phyloP scores from a whole-genome alignment of 2,888 invertebrate species.

The Sinotaia quadrata region DNA sequence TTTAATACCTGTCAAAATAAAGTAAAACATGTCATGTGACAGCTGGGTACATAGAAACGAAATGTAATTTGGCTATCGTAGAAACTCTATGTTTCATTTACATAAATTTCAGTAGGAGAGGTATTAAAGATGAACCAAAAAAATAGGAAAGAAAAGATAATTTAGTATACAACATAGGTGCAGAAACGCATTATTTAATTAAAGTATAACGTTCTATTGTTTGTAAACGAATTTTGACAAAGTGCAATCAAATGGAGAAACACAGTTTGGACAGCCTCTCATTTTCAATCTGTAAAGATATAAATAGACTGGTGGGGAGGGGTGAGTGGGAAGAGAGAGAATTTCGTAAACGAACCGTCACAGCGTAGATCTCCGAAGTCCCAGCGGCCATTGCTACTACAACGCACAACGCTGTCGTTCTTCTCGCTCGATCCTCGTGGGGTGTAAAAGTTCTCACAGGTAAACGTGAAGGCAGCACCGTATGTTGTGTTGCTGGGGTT shows the following conservation, averaged over 20 bases:
- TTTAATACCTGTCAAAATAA: constrained; percentile 41
- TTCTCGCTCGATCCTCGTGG: constrained; percentile 78
- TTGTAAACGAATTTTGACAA: no score
- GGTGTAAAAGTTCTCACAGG: constrained; percentile 41
- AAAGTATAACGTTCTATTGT: no score
- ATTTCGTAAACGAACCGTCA: constrained; percentile 81
- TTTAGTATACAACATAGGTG: no score
- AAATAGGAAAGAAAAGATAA: no score
- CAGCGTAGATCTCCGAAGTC: constrained; percentile 96
- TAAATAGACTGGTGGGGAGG: no score
- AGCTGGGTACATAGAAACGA: background rate
- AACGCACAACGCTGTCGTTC: constrained; percentile 88
- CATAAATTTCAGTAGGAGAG: background rate
- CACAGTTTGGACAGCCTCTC: no score
- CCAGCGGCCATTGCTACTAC: constrained; percentile 94
- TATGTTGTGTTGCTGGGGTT: constrained; percentile 30
- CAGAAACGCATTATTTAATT: no score
- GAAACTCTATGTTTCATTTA: background rate
- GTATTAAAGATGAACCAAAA: no score
- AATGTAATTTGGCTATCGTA: background rate
- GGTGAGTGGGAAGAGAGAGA: no score
- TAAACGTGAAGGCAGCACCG: constrained; percentile 43
- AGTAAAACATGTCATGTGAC: background rate
- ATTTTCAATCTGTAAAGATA: no score
- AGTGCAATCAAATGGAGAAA: no score